Evolutionary conservation across 2,888 invertebrate genomes (phyloP), one percentile per base, ranked within the genome.

Genomic region (Desoria tigrina): DNA sequence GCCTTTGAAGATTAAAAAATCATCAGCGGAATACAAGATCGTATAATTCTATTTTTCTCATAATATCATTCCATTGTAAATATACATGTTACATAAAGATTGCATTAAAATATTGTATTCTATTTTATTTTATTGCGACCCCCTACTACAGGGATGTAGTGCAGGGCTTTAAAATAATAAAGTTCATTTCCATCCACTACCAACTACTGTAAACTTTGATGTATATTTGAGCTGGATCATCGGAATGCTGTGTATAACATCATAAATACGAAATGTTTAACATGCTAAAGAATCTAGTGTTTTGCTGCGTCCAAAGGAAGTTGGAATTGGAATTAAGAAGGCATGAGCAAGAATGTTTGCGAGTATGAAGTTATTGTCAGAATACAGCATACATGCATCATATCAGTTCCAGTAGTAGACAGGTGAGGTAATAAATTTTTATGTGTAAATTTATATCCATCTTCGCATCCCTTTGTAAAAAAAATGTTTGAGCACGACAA

Each of bases 391-490:
- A 57, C 27, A 32, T 55, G 28, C 58, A 59, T 59, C 50, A 60
- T 66, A 63, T 63, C 66, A 66, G 64, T 64, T 66, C 64, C 69
- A 66, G 71, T 68, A 74, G 71, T 71, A 71, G 69, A 58, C 63
- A 66, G 71, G 71, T 70, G 63, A 71, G 73, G 73, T 74, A 69
- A 74, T 74, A 74, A 74, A 69, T 71, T 74, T 68, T 71, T 67
- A 71, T 71, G 70, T 57, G 70, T 59, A 71, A 62, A 62, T 42
- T 50, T 61, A 61, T 50, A 27, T 50, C 39, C 61, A 61, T 61
- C 49, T 49, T 45, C 51, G 51, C 61, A 61, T 37, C 51, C 51
- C 27, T 50, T 57, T 37, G 56, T 57, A 39, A 57, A 57, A 55
- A 57, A 57, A 57, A 37, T 9, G 23, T 51, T 51, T 57, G 56